These are phyloP conservation scores for Hydroisotoma schaefferi DNA, from an alignment of 2,888 invertebrate genomes.

Conservation along the genomic window DNA sequence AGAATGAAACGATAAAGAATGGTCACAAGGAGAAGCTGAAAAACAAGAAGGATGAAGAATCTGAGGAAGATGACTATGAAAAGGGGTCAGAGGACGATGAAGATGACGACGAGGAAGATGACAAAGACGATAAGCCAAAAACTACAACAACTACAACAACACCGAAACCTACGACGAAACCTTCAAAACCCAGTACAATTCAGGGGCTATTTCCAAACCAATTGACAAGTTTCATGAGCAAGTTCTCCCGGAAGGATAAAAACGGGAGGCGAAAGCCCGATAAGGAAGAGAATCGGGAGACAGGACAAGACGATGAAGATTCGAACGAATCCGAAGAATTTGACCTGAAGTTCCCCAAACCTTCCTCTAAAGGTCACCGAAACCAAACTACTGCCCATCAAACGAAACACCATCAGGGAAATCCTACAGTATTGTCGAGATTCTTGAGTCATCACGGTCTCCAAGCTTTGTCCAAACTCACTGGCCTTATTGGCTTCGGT, in stretches of 20 bases:
- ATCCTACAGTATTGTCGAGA: too few species aligned
- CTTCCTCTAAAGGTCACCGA: too few species aligned
- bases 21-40: neutral
- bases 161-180: neutral
- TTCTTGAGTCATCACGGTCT: too few species aligned
- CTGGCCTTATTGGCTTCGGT: neutral
- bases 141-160: neutral
- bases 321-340: neutral
- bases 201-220: neutral
- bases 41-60: slow-evolving; percentile 9
- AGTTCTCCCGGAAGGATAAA: neutral
- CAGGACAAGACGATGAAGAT: neutral
- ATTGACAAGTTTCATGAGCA: neutral
- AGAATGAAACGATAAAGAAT: neutral
- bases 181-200: too few species aligned
- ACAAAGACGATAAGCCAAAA: neutral
- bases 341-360: too few species aligned
- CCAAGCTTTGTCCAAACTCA: too few species aligned
- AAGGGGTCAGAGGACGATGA: neutral
- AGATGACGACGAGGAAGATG: neutral
- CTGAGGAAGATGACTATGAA: neutral
- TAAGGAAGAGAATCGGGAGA: neutral
- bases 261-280: neutral
- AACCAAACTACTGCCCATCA: neutral
- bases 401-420: too few species aligned